These are phyloP conservation scores for Thymelicus lineola DNA, from an alignment of 2,888 invertebrate species.

Conservation along the genomic window DNA sequence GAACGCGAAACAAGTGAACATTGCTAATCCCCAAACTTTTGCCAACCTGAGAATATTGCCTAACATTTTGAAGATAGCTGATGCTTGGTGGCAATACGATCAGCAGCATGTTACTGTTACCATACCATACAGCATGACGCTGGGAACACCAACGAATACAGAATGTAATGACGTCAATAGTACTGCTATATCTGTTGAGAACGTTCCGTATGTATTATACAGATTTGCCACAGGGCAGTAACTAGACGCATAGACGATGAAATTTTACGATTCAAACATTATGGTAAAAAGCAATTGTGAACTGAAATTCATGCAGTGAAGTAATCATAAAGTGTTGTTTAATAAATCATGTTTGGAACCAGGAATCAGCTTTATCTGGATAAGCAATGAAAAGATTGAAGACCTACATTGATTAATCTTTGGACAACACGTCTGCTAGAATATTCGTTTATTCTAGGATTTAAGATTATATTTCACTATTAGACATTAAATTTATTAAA, in stretches of 20 bases:
- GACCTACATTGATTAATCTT: no score
- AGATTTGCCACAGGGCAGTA: not conserved
- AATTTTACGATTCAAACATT: not conserved
- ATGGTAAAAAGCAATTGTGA: no score
- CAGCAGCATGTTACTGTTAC: slow-evolving; percentile 5
- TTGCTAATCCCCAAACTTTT: not conserved
- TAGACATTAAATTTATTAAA: no score
- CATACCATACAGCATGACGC: not conserved
- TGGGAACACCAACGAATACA: not conserved
- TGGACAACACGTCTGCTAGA: no score
- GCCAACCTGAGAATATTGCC: slow-evolving; percentile 21
- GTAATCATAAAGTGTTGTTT: no score
- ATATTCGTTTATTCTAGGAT: no score
- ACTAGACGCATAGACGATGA: no score
- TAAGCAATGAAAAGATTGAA: no score
- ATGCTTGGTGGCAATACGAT: slow-evolving; percentile 1
- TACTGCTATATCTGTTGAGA: not conserved
- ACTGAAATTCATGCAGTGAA: no score
- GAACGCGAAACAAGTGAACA: not conserved
- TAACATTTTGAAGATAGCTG: not conserved
- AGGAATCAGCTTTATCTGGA: no score
- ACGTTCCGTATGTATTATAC: not conserved
- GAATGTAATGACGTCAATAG: not conserved
- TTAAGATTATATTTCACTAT: no score
- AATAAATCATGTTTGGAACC: no score